These are phyloP conservation scores for Apotomis betuletana DNA, from an alignment of 2,888 invertebrate species.

Conservation along the genomic window DNA sequence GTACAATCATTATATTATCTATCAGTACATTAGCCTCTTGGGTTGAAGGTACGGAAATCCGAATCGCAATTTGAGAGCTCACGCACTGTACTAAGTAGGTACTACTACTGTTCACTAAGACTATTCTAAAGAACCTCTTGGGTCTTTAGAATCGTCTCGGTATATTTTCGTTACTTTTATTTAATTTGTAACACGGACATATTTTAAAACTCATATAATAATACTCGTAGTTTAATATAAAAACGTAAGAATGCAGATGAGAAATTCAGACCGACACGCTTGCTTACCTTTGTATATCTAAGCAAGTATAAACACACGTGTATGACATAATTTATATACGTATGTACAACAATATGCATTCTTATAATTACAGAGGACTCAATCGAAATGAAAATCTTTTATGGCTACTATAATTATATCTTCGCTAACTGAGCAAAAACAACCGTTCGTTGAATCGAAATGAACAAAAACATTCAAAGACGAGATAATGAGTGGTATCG, in stretches of 20 bases:
- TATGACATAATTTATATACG: not conserved
- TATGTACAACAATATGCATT: too few relatives aligned
- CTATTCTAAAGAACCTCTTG: too few relatives aligned
- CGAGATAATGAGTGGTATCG: constrained; percentile 2
- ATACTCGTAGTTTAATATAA: not conserved
- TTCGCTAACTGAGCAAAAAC: not conserved
- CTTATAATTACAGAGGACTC: too few relatives aligned
- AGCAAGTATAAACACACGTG: not conserved
- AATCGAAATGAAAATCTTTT: too few relatives aligned
- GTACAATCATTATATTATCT: not conserved
- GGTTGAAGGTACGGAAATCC: too few relatives aligned
- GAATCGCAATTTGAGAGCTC: too few relatives aligned
- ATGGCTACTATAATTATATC: not conserved
- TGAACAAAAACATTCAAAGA: not conserved
- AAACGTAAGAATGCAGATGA: not conserved
- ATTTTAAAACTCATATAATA: not conserved
- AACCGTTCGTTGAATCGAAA: not conserved
- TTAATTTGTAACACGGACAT: too few relatives aligned
- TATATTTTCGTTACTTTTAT: too few relatives aligned
- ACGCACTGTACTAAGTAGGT: too few relatives aligned
- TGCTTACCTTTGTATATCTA: not conserved
- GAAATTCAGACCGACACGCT: not conserved
- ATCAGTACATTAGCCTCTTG: too few relatives aligned
- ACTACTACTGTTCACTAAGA: too few relatives aligned
- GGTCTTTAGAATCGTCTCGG: too few relatives aligned